Evolutionary conservation across 2,888 invertebrate genomes (phyloP), one percentile per base, ranked within the genome.

Genomic region (Zonitis immaculata): DNA sequence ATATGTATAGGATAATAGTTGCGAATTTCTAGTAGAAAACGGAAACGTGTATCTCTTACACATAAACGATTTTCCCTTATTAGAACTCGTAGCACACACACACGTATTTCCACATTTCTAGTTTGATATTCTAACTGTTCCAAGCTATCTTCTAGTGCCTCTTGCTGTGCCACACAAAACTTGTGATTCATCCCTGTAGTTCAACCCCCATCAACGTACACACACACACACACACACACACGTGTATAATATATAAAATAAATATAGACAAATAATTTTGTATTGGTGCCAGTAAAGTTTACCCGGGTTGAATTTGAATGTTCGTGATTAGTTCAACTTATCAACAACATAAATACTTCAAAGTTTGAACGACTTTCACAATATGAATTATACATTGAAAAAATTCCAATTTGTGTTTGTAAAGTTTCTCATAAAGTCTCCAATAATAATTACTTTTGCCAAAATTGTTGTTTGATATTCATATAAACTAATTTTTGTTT

Each of bases 261-360:
- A 8, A 26, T 8, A 26, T 39, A 39, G 39, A 26, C n/a, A 18
- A 11, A 20, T 20, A 16, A n/a, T 35, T 5, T 35, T 11, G 20
- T 39, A 18, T 4, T 39, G 18, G 20, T 39, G 11, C 4, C 16
- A 59, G 59, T 58, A 56, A 63, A 64, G 58, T 65, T 65, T 62
- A 60, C 63, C 59, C 9, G 20, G 62, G 62, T 61, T 62, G 65
- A 64, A 65, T 65, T 64, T 65, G 65, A 65, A 65, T 64, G 63
- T 61, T 58, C 60, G 55, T 64, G 64, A 64, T 65, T 64, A 65
- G 64, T 57, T 52, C 58, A 61, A 64, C 60, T 63, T 65, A 63
- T 63, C 65, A 60, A 57, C 57, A 49, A 43, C 51, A 44, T 20
- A 57, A 58, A 60, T 61, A 61, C 62, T 61, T 60, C 56, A 60